These are phyloP conservation scores for Drosophila rufa DNA, from an alignment of 1,140 invertebrate genomes.

Conservation along the genomic window DNA sequence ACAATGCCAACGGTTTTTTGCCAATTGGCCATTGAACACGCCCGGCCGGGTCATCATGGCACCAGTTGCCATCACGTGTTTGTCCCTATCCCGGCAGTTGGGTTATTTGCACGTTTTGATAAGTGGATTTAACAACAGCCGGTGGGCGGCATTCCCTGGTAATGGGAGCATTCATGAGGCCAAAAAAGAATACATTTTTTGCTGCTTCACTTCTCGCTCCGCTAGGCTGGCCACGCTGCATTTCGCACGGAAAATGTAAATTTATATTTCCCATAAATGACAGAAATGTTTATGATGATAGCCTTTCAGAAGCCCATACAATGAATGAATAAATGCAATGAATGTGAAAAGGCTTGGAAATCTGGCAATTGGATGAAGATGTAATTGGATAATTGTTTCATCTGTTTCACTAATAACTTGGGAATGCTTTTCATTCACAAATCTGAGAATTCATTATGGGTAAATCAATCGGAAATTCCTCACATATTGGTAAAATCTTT, in stretches of 20 bases:
- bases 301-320: constrained; percentile 11
- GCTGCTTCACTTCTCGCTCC: constrained; percentile 14
- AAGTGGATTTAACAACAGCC: constrained; percentile 76
- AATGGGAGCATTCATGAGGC: constrained; percentile 9
- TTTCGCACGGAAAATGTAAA: constrained; percentile 38
- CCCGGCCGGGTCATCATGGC: constrained; percentile 58
- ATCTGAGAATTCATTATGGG: background rate
- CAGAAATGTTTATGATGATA: constrained; percentile 52
- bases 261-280: constrained; percentile 45
- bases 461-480: background rate
- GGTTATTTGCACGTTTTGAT: constrained; percentile 83
- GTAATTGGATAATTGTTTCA: constrained; percentile 9
- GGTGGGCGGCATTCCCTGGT: background rate
- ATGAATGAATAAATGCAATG: constrained; percentile 17
- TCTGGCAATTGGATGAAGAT: background rate
- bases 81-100: constrained; percentile 58
- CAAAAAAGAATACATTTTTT: constrained; percentile 29
- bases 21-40: constrained; percentile 65
- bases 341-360: constrained; percentile 1
- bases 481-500: background rate
- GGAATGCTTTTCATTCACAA: too few species aligned
- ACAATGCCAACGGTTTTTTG: constrained; percentile 54
- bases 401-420: background rate
- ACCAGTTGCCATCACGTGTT: constrained; percentile 45
- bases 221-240: constrained; percentile 24